Evolutionary conservation across 2,888 invertebrate species (phyloP).

Genomic region (Deilephila elpenor): DNA sequence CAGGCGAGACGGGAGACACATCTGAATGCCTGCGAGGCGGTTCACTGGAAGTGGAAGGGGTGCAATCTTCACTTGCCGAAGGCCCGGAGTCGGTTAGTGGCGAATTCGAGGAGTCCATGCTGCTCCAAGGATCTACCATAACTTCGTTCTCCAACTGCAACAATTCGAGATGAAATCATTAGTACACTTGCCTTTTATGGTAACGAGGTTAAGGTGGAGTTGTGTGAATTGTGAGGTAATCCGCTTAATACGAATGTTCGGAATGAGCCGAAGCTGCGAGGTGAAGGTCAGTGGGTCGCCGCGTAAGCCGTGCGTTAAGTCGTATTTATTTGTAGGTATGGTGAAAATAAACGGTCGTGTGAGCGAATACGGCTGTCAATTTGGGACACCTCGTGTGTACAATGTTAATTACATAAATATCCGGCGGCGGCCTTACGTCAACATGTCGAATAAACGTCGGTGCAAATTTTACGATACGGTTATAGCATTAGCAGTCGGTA

Average conservation of each 20-base stretch:
- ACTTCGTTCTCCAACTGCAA: slow-evolving; percentile 86
- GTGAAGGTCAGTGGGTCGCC: slow-evolving; percentile 18
- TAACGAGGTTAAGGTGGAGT: slow-evolving; percentile 60
- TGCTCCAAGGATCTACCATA: slow-evolving; percentile 84
- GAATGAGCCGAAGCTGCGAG: slow-evolving; percentile 49
- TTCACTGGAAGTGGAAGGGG: slow-evolving; percentile 78
- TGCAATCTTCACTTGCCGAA: slow-evolving; percentile 81
- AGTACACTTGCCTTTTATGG: slow-evolving; percentile 46
- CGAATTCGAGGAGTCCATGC: slow-evolving; percentile 83
- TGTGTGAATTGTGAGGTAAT: slow-evolving; percentile 54
- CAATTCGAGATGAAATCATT: slow-evolving; percentile 55
- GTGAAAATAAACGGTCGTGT: slow-evolving; percentile 48
- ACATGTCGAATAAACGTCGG: slow-evolving; percentile 18
- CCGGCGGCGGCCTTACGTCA: slow-evolving; percentile 17
- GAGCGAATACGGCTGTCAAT: slow-evolving; percentile 15
- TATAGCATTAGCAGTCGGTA: slow-evolving; percentile 21
- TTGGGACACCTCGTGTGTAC: slow-evolving; percentile 22
- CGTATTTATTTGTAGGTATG: slow-evolving; percentile 58
- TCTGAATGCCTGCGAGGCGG: slow-evolving; percentile 61
- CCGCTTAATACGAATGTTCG: slow-evolving; percentile 57
- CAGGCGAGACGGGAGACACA: slow-evolving; percentile 62
- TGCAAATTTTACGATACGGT: slow-evolving; percentile 21
- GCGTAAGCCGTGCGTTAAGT: slow-evolving; percentile 44
- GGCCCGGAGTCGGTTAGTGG: slow-evolving; percentile 82
- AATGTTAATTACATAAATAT: slow-evolving; percentile 27